Percentiles rank a stretch among this genome's conserved stretches.
Conservation (phyloP, 2,113 vertebrate species). For the Vulpes lagopus region DNA sequence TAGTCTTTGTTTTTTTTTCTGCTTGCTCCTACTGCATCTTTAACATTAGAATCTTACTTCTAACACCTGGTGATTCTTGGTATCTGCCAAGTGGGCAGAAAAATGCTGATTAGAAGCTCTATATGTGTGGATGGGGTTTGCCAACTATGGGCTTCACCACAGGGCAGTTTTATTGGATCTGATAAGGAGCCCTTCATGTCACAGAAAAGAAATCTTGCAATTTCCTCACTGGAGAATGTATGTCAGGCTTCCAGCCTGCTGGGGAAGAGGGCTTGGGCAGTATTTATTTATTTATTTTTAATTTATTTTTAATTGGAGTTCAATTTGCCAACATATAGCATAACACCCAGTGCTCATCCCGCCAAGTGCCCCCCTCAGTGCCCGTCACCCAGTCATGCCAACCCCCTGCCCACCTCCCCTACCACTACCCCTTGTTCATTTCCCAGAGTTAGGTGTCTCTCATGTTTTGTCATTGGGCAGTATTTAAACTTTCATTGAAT, state of each 20-base stretch:
- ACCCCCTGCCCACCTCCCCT: too few relatives aligned
- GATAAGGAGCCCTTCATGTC: neutral
- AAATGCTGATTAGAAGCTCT: neutral
- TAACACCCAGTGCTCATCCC: too few relatives aligned
- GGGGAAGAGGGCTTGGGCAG: neutral
- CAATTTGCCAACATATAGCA: too few relatives aligned
- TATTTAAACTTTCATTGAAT: neutral
- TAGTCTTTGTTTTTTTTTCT: neutral
- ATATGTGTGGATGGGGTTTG: neutral
- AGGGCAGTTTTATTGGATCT: neutral
- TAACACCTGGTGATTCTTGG: neutral
- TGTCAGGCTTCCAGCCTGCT: neutral
- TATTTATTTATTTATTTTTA: neutral
- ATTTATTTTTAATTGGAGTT: too few relatives aligned
- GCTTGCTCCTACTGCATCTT: neutral
- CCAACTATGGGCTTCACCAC: neutral
- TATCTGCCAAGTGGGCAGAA: neutral
- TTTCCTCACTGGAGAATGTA: neutral
- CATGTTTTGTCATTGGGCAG: neutral
- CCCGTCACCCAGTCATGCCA: too few relatives aligned
- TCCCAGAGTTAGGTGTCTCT: too few relatives aligned
- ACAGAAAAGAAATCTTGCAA: neutral
- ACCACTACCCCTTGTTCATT: too few relatives aligned
- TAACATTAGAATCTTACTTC: neutral
- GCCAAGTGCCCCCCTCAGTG: too few relatives aligned